These are phyloP conservation scores for Tetramorium simillimum DNA, from an alignment of 1,140 invertebrate genomes.

Conservation along the genomic window DNA sequence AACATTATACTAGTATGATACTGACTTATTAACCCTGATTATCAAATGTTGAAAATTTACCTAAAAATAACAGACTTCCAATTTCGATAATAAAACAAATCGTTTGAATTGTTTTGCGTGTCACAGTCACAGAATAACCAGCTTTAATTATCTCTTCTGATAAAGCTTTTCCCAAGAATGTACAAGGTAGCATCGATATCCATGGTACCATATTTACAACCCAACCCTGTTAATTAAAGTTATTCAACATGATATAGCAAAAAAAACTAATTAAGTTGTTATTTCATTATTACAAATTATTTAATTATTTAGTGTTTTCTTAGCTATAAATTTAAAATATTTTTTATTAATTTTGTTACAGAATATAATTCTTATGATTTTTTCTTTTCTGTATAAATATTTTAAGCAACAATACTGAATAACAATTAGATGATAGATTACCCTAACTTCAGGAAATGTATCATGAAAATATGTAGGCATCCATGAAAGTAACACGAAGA, in stretches of 20 bases:
- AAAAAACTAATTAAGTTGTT: conserved; percentile 28
- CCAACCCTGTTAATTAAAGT: conserved; percentile 84
- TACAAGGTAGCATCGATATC: conserved; percentile 89
- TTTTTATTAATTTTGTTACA: background rate
- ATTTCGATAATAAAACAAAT: conserved; percentile 88
- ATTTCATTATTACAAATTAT: conserved; percentile 11
- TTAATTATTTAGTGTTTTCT: conserved; percentile 3
- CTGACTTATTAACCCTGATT: background rate
- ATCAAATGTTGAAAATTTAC: conserved; percentile 71
- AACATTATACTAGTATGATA: background rate
- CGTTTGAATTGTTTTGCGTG: conserved; percentile 87
- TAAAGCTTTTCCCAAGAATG: conserved; percentile 88
- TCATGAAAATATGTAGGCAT: conserved; percentile 92
- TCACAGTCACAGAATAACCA: conserved; percentile 85
- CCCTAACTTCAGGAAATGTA: conserved; percentile 89
- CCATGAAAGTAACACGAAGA: conserved; percentile 91
- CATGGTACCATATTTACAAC: conserved; percentile 92
- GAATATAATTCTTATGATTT: background rate
- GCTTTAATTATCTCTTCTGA: conserved; percentile 87
- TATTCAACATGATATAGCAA: background rate
- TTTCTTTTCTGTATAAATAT: background rate
- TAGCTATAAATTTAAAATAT: background rate
- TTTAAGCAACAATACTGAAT: background rate
- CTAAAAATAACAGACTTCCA: conserved; percentile 88
- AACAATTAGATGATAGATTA: conserved; percentile 61